phyloP scores from a whole-genome alignment of 2,888 invertebrate genomes.

The Lordiphosa andalusiaca region DNA sequence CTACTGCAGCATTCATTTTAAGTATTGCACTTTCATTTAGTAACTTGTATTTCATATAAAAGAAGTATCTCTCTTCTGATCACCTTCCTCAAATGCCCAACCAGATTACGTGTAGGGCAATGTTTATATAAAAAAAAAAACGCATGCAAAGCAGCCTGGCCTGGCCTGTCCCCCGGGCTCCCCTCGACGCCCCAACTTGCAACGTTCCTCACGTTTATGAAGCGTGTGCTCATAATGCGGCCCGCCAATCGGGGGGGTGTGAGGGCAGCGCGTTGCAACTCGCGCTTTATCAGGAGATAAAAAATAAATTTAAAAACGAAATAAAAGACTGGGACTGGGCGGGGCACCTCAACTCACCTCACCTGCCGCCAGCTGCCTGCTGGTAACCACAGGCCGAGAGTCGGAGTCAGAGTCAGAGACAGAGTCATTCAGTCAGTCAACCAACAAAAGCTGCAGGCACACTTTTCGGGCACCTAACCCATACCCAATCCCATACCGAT shows the following conservation, averaged over 20 bases:
- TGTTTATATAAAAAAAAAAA: constrained; percentile 40
- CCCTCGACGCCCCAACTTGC: neutral
- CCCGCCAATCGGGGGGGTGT: constrained; percentile 30
- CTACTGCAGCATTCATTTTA: no score
- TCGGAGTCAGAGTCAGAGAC: constrained; percentile 5
- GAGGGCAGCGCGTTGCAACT: constrained; percentile 68
- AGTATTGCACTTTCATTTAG: no score
- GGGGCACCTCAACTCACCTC: constrained; percentile 7
- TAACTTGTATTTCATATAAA: no score
- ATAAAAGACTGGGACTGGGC: constrained; percentile 28
- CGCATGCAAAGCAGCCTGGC: constrained; percentile 54
- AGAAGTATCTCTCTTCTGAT: no score
- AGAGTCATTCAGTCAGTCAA: constrained; percentile 39
- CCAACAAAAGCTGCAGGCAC: constrained; percentile 55
- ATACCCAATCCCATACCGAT: constrained; percentile 17
- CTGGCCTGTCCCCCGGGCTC: constrained; percentile 1
- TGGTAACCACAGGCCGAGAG: constrained; percentile 17
- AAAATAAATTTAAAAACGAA: constrained; percentile 29
- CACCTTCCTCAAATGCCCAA: constrained; percentile 28
- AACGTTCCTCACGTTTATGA: constrained; percentile 41
- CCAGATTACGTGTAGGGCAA: constrained; percentile 49
- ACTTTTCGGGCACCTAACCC: constrained; percentile 24
- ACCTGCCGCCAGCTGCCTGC: constrained; percentile 9
- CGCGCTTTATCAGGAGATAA: constrained; percentile 73
- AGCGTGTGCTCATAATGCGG: constrained; percentile 63